A percentile compares a stretch with the other conserved stretches of the same genome.
These are phyloP conservation scores for Excalfactoria chinensis DNA, from an alignment of 2,113 vertebrate species.

Conservation along the genomic window DNA sequence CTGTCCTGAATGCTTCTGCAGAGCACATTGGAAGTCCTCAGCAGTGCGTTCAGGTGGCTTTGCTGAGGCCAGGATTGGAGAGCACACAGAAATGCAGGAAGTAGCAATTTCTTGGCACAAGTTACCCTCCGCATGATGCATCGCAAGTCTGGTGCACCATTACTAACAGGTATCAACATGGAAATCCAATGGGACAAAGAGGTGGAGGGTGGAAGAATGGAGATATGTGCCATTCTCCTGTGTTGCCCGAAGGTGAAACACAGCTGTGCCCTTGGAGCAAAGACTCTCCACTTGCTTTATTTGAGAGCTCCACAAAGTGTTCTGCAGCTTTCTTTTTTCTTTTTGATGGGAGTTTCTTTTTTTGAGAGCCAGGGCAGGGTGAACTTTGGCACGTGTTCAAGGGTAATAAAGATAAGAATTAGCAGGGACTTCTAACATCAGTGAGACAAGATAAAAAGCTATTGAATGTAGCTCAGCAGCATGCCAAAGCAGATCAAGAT, in stretches of 20 bases:
- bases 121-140: not conserved
- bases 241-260: not conserved
- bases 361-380: not conserved
- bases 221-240: no score
- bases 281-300: fast-evolving
- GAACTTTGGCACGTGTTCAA: not conserved
- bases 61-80: not conserved
- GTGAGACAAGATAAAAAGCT: constrained; percentile 35
- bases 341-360: not conserved
- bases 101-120: not conserved
- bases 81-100: not conserved
- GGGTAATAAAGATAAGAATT: constrained; percentile 37
- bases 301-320: fast-evolving
- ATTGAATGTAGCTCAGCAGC: not conserved
- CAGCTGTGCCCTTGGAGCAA: fast-evolving
- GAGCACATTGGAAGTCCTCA: not conserved
- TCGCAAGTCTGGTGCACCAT: fast-evolving
- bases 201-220: not conserved
- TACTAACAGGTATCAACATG: not conserved
- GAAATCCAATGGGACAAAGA: not conserved
- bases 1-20: not conserved
- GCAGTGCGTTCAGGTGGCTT: not conserved
- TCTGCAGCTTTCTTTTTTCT: not conserved
- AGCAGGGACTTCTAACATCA: not conserved
- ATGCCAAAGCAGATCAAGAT: not conserved